phyloP scores from a whole-genome alignment of 2,113 vertebrate genomes.

The human (Homo sapiens) region DNA sequence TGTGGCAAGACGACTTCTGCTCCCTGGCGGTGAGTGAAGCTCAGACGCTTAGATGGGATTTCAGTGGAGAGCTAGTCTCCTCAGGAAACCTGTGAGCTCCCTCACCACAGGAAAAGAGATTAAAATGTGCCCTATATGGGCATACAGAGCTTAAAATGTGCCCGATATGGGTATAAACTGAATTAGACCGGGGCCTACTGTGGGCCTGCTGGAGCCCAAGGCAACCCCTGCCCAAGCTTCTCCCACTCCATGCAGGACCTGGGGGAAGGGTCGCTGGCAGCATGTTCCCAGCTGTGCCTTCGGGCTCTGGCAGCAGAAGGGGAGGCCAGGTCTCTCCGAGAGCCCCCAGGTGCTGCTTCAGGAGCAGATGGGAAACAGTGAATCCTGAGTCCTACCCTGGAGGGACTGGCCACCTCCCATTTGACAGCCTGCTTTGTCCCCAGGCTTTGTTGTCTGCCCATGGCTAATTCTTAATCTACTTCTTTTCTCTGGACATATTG shows the following conservation, averaged over 20 bases:
- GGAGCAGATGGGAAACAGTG: background rate
- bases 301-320: no score
- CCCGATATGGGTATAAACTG: background rate
- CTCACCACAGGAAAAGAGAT: background rate
- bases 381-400: background rate
- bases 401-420: background rate
- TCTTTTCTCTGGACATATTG: background rate
- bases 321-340: accelerated
- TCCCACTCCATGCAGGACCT: no score
- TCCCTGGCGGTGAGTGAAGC: background rate
- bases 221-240: background rate
- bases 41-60: background rate
- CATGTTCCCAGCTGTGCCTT: background rate
- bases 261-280: accelerated
- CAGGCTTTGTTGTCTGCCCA: background rate
- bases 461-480: background rate
- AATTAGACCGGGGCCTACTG: background rate
- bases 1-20: no score
- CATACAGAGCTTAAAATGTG: background rate
- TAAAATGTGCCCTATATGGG: background rate
- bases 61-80: background rate
- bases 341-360: background rate
- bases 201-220: no score
- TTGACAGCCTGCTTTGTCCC: background rate
- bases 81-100: background rate